A percentile compares a stretch with the other conserved stretches of the same genome.
phyloP scores from a whole-genome alignment of 2,113 vertebrate species.

The Oxyura jamaicensis region DNA sequence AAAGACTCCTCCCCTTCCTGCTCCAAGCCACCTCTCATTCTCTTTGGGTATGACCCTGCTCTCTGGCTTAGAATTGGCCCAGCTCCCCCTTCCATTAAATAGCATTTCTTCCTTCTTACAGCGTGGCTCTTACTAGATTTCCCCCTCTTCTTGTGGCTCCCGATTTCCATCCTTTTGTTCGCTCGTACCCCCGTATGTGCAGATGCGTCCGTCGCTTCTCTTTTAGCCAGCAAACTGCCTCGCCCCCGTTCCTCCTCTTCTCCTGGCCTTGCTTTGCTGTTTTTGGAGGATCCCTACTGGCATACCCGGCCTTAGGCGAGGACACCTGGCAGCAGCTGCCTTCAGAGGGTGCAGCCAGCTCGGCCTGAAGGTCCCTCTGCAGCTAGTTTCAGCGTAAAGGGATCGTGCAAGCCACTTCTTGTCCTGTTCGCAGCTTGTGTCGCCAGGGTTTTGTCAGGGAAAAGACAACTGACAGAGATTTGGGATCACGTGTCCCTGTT shows the following conservation, averaged over 20 bases:
- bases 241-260: background rate
- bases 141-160: background rate
- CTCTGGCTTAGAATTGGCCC: background rate
- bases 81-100: background rate
- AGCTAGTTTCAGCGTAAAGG: background rate
- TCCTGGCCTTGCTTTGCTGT: background rate
- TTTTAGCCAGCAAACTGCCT: background rate
- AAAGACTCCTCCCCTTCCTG: constrained; percentile 71
- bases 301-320: background rate
- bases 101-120: background rate
- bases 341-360: background rate
- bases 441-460: constrained; percentile 8
- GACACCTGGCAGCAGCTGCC: background rate
- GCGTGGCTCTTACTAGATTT: background rate
- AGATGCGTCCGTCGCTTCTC: background rate
- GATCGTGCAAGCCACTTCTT: background rate
- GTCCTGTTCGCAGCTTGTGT: constrained; percentile 17
- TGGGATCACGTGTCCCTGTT: constrained; percentile 6
- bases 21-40: constrained; percentile 54
- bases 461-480: background rate
- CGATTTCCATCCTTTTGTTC: background rate
- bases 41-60: constrained; percentile 57
- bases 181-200: background rate
- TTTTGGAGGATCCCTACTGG: background rate
- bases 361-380: background rate